These are phyloP conservation scores for Gryon sp. DNA, from an alignment of 1,140 invertebrate species.

Conservation along the genomic window DNA sequence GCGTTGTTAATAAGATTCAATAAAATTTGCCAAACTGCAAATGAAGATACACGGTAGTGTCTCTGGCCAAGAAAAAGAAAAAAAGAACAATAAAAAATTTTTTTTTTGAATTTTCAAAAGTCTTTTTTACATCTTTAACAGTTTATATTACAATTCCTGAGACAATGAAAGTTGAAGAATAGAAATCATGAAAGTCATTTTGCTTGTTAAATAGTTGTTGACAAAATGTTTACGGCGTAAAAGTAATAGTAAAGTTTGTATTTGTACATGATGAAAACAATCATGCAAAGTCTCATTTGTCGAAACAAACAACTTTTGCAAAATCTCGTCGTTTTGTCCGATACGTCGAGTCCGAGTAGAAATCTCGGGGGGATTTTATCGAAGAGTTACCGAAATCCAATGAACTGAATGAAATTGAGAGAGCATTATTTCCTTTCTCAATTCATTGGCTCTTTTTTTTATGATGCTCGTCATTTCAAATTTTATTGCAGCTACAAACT, in stretches of 20 bases:
- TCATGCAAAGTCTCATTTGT: constrained; percentile 27
- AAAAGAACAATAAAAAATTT: too few relatives aligned
- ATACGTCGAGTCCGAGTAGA: constrained; percentile 14
- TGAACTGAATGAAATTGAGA: constrained; percentile 45
- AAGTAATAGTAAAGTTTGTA: constrained; percentile 12
- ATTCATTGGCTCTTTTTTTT: constrained; percentile 44
- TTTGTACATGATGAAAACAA: constrained; percentile 29
- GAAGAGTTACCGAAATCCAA: constrained; percentile 34
- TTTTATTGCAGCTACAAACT: constrained; percentile 40
- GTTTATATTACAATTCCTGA: too few relatives aligned
- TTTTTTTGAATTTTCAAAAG: constrained; percentile 4
- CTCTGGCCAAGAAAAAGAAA: too few relatives aligned
- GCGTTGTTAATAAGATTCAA: constrained; percentile 5
- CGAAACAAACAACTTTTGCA: constrained; percentile 42
- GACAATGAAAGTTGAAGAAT: too few relatives aligned
- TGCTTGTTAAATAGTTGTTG: not conserved
- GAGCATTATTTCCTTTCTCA: constrained; percentile 51
- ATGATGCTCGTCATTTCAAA: constrained; percentile 44
- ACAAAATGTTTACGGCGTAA: not conserved
- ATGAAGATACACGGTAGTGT: too few relatives aligned
- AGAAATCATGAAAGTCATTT: too few relatives aligned
- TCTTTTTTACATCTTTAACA: not conserved
- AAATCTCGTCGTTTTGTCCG: constrained; percentile 35
- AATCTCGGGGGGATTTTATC: constrained; percentile 16
- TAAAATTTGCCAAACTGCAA: constrained; percentile 12